Evolutionary conservation across 2,113 vertebrate species (phyloP).

Genomic region (Saiga tatarica): DNA sequence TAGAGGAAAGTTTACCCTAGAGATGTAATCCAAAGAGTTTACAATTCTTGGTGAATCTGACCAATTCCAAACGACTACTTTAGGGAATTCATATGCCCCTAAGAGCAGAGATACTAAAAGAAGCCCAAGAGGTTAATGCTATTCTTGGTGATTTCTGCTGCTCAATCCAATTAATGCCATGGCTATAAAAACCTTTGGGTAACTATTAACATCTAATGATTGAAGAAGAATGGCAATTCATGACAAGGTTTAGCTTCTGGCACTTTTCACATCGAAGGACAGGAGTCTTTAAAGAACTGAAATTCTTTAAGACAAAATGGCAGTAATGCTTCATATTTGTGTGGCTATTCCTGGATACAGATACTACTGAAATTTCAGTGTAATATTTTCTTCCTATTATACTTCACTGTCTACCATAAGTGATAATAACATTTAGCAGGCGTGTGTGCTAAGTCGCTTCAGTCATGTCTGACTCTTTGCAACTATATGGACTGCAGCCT

Average conservation of each 20-base stretch:
- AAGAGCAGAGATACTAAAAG: constrained; percentile 39
- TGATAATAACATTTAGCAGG: background rate
- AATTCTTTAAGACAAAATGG: background rate
- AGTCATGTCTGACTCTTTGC: background rate
- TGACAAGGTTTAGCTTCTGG: background rate
- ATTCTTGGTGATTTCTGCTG: constrained; percentile 20
- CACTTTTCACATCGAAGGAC: background rate
- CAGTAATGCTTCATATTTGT: background rate
- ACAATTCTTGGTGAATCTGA: constrained; percentile 24
- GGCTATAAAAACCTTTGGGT: constrained; percentile 26
- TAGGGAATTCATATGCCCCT: constrained; percentile 39
- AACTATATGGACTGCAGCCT: background rate
- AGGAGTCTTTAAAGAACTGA: background rate
- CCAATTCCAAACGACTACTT: constrained; percentile 35
- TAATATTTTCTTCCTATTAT: background rate
- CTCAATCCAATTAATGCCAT: constrained; percentile 35
- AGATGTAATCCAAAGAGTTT: background rate
- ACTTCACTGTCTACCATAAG: background rate
- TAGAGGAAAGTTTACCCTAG: constrained; percentile 23
- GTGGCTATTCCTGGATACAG: background rate
- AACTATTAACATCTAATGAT: constrained; percentile 50
- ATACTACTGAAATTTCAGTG: background rate
- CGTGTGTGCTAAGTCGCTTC: background rate
- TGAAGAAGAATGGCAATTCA: constrained; percentile 20
- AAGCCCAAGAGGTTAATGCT: constrained; percentile 12